Base-by-base conservation (phyloP, 2,113 vertebrate genomes). In the Apeltes quadracus region DNA sequence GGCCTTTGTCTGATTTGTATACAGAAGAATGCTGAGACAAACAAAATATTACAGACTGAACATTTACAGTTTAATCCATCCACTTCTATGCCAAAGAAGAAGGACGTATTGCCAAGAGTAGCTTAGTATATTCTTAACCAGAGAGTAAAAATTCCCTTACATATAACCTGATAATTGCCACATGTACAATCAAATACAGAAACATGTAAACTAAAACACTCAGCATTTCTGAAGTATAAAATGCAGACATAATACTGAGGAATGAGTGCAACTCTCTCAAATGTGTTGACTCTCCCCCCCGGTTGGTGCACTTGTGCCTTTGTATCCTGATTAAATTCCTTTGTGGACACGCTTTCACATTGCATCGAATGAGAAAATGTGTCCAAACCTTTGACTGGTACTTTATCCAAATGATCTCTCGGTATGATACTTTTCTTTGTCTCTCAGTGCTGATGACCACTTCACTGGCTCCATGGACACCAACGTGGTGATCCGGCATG, bases 401-500 rank as follows among this genome's bases (percentile, higher is more conserved):
- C 32, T 34, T 34, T 34, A 16, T 50, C 1, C 23, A 3, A 51
- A 51, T 36, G 20, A 29, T 14, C 27, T 59, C 15, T 4, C 29
- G 10, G 39, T 55, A 1, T 43, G 13, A 54, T 23, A 36, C 23
- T 56, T 59, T 14, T 64, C 38, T 74, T 61, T 73, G 23, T 65
- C 20, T 89, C 72, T 5, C 85, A 97, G 96, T 0, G 95, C 95
- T 0, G 95, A 96, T 0, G 88, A 96, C 22, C 95, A 88, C 71
- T 95, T 96, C 1, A 91, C 91, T 0, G 91, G 93, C 75, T 90
- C 96, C 0, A 94, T 96, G 93, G 95, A 96, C 91, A 98, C 96
- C 64, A 97, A 97, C 7, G 96, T 97, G 80, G 95, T 97, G 50
- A 93, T 98, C 84, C 91, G 86, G 22, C 92, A 94, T 0, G 92